Evolutionary conservation across 2,113 vertebrate genomes (phyloP).

Genomic region (Oophaga pumilio): DNA sequence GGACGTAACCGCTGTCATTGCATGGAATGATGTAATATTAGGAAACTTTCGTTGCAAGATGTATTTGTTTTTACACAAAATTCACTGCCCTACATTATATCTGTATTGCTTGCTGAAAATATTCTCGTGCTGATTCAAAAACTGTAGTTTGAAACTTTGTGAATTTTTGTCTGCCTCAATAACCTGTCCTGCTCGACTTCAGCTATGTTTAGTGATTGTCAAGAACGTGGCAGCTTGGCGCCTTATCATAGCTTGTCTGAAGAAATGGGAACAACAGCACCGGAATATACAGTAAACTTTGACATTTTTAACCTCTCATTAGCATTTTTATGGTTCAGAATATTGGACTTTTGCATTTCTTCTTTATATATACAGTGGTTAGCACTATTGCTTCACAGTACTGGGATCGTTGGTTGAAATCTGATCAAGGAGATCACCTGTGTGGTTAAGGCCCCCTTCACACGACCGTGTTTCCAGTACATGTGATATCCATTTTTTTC

Average conservation of each 20-base stretch:
- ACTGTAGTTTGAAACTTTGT: neutral
- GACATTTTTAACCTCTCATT: no score
- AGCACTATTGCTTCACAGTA: neutral
- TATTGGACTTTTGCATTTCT: neutral
- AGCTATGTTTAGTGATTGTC: neutral
- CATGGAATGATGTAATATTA: conserved; percentile 60
- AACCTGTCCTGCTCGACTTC: neutral
- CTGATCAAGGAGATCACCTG: neutral
- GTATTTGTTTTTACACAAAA: conserved; percentile 55
- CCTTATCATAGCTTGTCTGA: neutral
- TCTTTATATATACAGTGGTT: neutral
- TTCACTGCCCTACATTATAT: neutral
- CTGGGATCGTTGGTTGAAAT: no score
- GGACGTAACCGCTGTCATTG: conserved; percentile 66
- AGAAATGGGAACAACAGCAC: neutral
- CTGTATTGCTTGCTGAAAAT: neutral
- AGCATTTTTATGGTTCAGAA: neutral
- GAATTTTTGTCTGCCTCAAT: neutral
- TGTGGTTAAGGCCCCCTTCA: no score
- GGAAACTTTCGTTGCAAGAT: conserved; percentile 60
- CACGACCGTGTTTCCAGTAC: no score
- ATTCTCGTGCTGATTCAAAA: neutral
- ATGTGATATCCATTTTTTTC: no score
- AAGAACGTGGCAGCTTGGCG: neutral
- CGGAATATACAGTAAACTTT: neutral